Base-by-base conservation (phyloP, 2,888 invertebrate species). In the Lycia hirtaria region DNA sequence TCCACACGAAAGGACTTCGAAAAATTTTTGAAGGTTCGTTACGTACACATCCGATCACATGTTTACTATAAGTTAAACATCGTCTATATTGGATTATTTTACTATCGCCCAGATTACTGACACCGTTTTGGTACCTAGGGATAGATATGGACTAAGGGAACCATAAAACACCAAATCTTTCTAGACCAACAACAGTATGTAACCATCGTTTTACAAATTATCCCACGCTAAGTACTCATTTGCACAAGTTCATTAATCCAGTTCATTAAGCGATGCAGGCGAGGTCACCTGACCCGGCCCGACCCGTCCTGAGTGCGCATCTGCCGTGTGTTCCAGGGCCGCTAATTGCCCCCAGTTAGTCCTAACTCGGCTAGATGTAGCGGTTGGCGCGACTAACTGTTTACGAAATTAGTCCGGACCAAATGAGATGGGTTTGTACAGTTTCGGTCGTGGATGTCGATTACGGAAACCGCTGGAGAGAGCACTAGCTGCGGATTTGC, bases 311-410 rank as follows among this genome's bases (percentile, higher is more conserved):
- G 12, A 52, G 37, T 49, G 38, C 30, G 24, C 52, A 40, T 35
- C 53, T 53, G 45, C 35, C 50, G 61, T 47, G 41, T 48, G 51
- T 35, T 10, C 10, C 35, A 26, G 37, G 9, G 12, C 37, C 37
- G 45, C 33, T 56, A 53, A 56, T 59, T 48, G 44, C 49, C 44
- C 55, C 48, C 12, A 53, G 58, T 58, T 62, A 40, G 4, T 17
- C n/a, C n/a, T n/a, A 2, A 12, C 0, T 6, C 32, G 6, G 41
- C 28, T 22, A 48, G 51, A 60, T 43, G 22, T 33, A 45, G 22
- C 37, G 53, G 15, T 22, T 28, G 44, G 20, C 35, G 28, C 28
- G 28, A n/a, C 12, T 43, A 45, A 45, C 45, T 22, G 45, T 45
- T 45, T 32, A 9, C 45, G n/a, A 45, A 45, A 45, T 45, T 17